Evolutionary conservation across 2,113 vertebrate species (phyloP).

Genomic region (Baryphthengus martii): DNA sequence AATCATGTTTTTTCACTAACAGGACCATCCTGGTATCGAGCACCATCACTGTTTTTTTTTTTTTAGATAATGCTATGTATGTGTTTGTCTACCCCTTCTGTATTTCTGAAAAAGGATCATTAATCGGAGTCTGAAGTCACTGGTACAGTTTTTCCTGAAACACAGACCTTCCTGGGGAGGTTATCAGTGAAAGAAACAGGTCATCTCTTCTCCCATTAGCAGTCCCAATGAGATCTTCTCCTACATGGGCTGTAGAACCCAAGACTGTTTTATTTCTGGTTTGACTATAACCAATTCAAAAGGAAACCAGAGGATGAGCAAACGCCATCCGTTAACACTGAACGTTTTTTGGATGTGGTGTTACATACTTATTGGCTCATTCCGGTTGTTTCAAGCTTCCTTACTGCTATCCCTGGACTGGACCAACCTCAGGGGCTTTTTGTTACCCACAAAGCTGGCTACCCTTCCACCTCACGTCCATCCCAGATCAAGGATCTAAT

Average conservation of each 20-base stretch:
- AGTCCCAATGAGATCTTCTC: not conserved
- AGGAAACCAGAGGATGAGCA: not conserved
- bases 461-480: not conserved
- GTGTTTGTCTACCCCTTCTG: not conserved
- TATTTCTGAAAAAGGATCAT: not conserved
- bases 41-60: not conserved
- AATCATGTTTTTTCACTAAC: not conserved
- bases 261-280: not conserved
- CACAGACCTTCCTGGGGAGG: not conserved
- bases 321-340: not conserved
- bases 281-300: not conserved
- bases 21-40: not conserved
- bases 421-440: not conserved
- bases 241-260: not conserved
- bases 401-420: not conserved
- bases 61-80: accelerated
- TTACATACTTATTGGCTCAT: not conserved
- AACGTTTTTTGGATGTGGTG: not conserved
- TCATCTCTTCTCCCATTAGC: not conserved
- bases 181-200: not conserved
- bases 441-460: not conserved
- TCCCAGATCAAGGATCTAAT: not conserved
- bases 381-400: not conserved
- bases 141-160: not conserved
- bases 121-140: not conserved